These are phyloP conservation scores for Erpornis zantholeuca DNA, from an alignment of 2,113 vertebrate species.

Conservation along the genomic window DNA sequence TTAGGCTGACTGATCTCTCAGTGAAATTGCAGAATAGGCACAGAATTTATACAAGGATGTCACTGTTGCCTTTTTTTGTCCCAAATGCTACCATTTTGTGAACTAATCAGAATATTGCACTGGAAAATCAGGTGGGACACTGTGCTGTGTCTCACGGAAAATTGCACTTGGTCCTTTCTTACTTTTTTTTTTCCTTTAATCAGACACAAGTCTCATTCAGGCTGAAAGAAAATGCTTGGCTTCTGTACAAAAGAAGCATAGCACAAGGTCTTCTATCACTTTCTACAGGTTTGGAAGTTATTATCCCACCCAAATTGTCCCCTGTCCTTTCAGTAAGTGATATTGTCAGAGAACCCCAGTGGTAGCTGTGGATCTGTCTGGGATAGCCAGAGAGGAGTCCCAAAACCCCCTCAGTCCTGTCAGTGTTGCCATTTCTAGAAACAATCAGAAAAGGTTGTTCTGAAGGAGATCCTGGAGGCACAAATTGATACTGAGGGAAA, in stretches of 20 bases:
- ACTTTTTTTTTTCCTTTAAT: neutral
- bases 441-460: neutral
- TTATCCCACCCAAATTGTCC: neutral
- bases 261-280: neutral
- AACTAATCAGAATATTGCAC: neutral
- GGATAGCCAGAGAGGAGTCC: neutral
- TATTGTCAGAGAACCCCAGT: neutral
- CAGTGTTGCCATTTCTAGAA: neutral
- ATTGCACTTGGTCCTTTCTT: neutral
- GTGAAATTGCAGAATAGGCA: neutral
- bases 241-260: neutral
- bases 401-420: neutral
- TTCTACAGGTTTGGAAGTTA: neutral
- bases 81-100: neutral
- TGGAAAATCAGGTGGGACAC: fast-evolving
- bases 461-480: neutral
- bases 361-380: neutral
- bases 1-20: neutral
- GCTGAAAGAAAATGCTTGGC: neutral
- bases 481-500: neutral
- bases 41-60: neutral
- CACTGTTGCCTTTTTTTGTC: neutral
- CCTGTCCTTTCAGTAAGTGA: neutral
- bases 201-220: neutral
- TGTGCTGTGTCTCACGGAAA: neutral